Base-by-base conservation (phyloP, 2,888 invertebrate genomes). In the Bhutanitis thaidina region DNA sequence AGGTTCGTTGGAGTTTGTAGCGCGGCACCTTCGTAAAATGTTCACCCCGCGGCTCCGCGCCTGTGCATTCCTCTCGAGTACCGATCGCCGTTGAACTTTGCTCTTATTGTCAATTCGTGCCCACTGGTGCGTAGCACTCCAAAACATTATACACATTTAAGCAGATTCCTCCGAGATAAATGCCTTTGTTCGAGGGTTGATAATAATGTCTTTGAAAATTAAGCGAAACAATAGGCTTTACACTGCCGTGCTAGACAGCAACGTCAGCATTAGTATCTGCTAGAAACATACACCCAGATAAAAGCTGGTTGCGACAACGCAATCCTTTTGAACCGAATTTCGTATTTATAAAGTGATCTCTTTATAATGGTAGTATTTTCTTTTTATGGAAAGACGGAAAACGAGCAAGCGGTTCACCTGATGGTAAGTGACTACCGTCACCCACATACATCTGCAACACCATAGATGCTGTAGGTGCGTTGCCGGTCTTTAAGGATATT, bases 101-200 rank as follows among this genome's bases (percentile, higher is more conserved):
- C 81, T 86, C 88, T 88, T 85, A 87, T 86, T 88, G 87, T 85
- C 85, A 83, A 83, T 80, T 86, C 85, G 86, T 87, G 84, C 82
- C 81, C 74, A 74, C 66, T 71, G 70, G 76, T 84, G 81, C 80
- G 81, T 83, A 76, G 69, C 74, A 69, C 70, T 75, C 67, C 65
- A 71, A 76, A 74, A 73, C 73, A 69, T 73, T 77, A 74, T 75
- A 71, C 68, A 71, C 69, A 70, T 77, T 80, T 77, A 70, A 71
- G 77, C 77, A 69, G 67, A 67, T 68, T 69, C 62, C 54, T 59
- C 54, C 54, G 54, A 70, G 71, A 72, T 74, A 77, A 74, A 74
- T 69, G 66, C 69, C 69, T 73, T 72, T 72, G 69, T 73, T 70
- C 65, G 54, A 65, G 64, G 68, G 68, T 66, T 73, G 71, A 71